Evolutionary conservation across 2,113 vertebrate species (phyloP).

Genomic region (Alouatta palliata): DNA sequence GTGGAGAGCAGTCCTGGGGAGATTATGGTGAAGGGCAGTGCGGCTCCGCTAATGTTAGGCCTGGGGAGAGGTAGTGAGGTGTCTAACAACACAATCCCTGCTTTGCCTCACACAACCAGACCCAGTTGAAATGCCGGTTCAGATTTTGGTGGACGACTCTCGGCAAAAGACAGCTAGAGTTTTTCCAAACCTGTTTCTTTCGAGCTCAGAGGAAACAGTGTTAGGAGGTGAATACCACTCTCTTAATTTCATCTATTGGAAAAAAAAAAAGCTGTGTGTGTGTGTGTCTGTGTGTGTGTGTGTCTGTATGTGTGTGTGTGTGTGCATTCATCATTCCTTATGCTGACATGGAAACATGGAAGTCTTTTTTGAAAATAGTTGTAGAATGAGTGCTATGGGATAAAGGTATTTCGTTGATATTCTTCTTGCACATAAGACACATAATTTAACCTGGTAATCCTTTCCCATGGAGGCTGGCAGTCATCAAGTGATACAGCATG

Average conservation of each 20-base stretch:
- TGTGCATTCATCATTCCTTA: background rate
- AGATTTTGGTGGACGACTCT: conserved; percentile 42
- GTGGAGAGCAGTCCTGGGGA: background rate
- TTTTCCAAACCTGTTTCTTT: conserved; percentile 40
- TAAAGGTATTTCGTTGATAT: background rate
- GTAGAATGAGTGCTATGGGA: background rate
- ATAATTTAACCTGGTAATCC: conserved; percentile 1
- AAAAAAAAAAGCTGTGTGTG: background rate
- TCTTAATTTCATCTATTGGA: conserved; percentile 5
- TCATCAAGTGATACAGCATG: background rate
- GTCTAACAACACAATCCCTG: background rate
- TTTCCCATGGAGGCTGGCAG: background rate
- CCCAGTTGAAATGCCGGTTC: conserved; percentile 50
- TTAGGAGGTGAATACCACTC: background rate
- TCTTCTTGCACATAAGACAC: conserved; percentile 12
- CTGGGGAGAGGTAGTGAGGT: conserved; percentile 32
- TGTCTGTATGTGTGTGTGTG: background rate
- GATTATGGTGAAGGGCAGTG: conserved; percentile 68
- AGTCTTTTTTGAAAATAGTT: background rate
- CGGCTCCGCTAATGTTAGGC: conserved; percentile 71
- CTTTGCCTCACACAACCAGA: background rate
- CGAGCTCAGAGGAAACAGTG: background rate
- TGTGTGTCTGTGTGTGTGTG: background rate
- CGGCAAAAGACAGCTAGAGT: conserved; percentile 30
- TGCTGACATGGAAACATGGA: background rate